These are phyloP conservation scores for Pseudorhiza aurosa DNA, from an alignment of 30 jellyfish, hydroid and myxozoan genomes.

Conservation along the genomic window DNA sequence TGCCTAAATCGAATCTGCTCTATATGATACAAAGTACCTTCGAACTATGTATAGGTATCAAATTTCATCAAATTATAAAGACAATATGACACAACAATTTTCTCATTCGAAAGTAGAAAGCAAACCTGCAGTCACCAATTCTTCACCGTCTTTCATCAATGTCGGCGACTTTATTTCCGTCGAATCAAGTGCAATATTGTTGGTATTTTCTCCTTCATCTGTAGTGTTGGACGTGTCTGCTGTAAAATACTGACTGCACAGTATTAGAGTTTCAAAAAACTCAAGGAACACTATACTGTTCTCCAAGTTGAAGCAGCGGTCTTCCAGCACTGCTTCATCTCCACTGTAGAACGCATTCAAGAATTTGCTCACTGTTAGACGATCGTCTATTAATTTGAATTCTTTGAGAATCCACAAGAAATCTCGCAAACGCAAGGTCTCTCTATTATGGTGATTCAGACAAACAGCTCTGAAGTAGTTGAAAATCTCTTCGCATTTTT, in stretches of 20 bases:
- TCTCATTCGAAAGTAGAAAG: too few species aligned
- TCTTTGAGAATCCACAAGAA: constrained; percentile 67
- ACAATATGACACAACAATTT: too few species aligned
- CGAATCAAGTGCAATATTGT: neutral
- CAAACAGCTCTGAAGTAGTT: constrained; percentile 2
- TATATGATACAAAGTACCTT: too few species aligned
- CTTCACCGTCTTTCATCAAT: constrained; percentile 25
- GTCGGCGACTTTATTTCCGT: constrained; percentile 41
- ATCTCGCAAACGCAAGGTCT: constrained; percentile 50
- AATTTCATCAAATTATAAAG: too few species aligned
- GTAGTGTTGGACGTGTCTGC: neutral
- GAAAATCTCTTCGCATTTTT: constrained; percentile 45
- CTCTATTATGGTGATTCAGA: neutral
- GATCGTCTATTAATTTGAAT: constrained; percentile 37
- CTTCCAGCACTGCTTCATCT: constrained; percentile 50
- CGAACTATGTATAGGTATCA: too few species aligned
- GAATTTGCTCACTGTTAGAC: constrained; percentile 57
- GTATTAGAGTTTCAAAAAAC: constrained; percentile 65
- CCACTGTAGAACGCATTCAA: constrained; percentile 52
- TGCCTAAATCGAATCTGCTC: too few species aligned
- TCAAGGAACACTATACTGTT: constrained; percentile 72
- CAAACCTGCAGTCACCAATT: constrained; percentile 3
- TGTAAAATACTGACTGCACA: constrained; percentile 49
- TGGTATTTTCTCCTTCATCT: neutral
- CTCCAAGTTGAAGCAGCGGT: constrained; percentile 58